Evolutionary conservation across 2,797 vertebrate genomes (phyloP).

Genomic region (Coccyzus lansbergi): DNA sequence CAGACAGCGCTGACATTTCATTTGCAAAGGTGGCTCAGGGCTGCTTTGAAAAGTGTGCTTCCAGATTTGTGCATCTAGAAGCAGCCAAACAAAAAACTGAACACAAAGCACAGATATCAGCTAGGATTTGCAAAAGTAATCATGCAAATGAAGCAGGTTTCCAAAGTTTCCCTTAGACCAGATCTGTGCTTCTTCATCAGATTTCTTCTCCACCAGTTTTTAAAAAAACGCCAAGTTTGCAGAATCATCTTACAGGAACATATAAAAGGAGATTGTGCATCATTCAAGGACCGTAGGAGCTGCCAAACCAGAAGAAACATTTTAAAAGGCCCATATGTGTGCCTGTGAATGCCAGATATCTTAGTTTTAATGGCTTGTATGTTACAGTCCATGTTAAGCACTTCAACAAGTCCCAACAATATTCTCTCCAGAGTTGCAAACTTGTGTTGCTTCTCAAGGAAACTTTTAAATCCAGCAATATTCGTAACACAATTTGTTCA

Average conservation of each 20-base stretch:
- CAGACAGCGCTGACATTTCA: constrained; percentile 12
- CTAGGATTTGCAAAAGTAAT: constrained; percentile 14
- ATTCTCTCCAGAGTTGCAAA: background rate
- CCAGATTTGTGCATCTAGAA: constrained; percentile 10
- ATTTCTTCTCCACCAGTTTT: background rate
- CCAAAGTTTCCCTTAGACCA: background rate
- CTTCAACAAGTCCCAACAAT: constrained; percentile 18
- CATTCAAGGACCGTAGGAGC: constrained; percentile 28
- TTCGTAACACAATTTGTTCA: background rate
- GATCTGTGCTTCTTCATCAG: background rate
- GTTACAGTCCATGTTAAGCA: constrained; percentile 25
- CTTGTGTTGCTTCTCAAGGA: background rate
- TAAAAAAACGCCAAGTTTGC: background rate
- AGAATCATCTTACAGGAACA: constrained; percentile 26
- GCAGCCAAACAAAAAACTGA: background rate
- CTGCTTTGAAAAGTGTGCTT: constrained; percentile 34
- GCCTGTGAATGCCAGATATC: constrained; percentile 47
- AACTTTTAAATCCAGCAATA: background rate
- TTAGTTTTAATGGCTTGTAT: constrained; percentile 47
- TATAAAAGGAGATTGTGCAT: constrained; percentile 37
- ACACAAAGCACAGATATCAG: constrained; percentile 32
- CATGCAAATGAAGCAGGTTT: background rate
- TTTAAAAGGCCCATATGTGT: constrained; percentile 64
- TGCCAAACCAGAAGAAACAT: constrained; percentile 41
- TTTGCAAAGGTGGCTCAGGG: constrained; percentile 57